Percentiles rank a stretch among this genome's conserved stretches.
Evolutionary conservation across 2,888 invertebrate genomes (phyloP).

Genomic region (Achlya flavicornis): DNA sequence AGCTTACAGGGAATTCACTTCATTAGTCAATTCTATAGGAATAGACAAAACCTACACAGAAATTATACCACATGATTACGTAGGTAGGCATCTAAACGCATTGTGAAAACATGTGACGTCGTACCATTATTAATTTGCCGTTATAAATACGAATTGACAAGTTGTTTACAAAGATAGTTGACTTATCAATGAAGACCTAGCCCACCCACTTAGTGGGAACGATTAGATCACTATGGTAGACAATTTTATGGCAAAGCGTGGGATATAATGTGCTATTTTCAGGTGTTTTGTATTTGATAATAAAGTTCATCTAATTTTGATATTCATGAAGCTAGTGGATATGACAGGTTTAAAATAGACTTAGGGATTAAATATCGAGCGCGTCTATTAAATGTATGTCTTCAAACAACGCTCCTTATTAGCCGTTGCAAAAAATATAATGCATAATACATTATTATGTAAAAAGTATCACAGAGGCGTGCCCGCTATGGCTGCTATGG

Average conservation of each 20-base stretch:
- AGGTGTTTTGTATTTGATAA: not conserved
- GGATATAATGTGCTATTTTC: not conserved
- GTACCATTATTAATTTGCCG: not conserved
- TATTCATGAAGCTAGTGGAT: not conserved
- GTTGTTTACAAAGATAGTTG: not conserved
- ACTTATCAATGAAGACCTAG: not conserved
- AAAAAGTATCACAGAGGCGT: no score
- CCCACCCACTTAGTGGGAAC: not conserved
- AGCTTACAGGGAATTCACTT: no score
- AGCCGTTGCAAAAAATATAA: no score
- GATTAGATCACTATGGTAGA: not conserved
- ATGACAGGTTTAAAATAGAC: not conserved
- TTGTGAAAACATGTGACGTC: not conserved
- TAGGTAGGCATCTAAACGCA: not conserved
- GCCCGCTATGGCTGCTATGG: no score
- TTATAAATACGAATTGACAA: slow-evolving; percentile 4
- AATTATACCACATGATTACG: not conserved
- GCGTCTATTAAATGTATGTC: no score
- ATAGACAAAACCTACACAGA: not conserved
- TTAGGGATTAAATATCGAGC: not conserved
- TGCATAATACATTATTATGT: no score
- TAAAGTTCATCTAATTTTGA: not conserved
- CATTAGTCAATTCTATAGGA: not conserved
- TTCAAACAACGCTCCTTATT: no score
- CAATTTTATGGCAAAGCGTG: not conserved